A percentile compares a stretch with the other conserved stretches of the same genome.
These are phyloP conservation scores for Polymixis lichenea DNA, from an alignment of 2,888 invertebrate species.

Conservation along the genomic window DNA sequence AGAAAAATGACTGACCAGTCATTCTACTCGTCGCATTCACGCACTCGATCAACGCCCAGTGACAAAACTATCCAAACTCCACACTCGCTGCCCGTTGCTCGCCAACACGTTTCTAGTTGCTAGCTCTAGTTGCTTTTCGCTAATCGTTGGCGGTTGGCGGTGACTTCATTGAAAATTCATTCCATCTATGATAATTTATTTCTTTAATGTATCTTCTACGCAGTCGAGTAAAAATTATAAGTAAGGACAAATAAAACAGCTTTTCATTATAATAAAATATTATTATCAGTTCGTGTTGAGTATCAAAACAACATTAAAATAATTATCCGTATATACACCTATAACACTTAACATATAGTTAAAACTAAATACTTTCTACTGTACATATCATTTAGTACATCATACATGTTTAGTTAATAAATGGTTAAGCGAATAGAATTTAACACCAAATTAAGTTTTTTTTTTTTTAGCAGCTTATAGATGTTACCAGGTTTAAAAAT, in stretches of 20 bases:
- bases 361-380: conserved; percentile 68
- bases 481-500: conserved; percentile 32
- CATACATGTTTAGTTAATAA: conserved; percentile 19
- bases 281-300: conserved; percentile 90
- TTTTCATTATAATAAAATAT: conserved; percentile 83
- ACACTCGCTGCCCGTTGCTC: not conserved
- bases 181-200: too few relatives aligned
- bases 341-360: conserved; percentile 68
- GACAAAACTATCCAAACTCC: too few relatives aligned
- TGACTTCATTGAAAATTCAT: too few relatives aligned
- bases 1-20: too few relatives aligned
- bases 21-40: too few relatives aligned
- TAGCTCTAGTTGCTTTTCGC: not conserved
- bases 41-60: too few relatives aligned
- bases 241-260: conserved; percentile 63
- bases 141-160: not conserved
- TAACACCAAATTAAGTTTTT: conserved; percentile 8
- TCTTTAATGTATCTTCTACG: too few relatives aligned
- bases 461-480: not conserved
- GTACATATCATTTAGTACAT: conserved; percentile 64
- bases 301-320: conserved; percentile 88
- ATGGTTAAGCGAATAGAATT: conserved; percentile 5
- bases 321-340: conserved; percentile 79
- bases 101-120: not conserved
- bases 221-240: not conserved